Conservation (phyloP, 2,888 invertebrate species). For the Drosophila siamana region DNA sequence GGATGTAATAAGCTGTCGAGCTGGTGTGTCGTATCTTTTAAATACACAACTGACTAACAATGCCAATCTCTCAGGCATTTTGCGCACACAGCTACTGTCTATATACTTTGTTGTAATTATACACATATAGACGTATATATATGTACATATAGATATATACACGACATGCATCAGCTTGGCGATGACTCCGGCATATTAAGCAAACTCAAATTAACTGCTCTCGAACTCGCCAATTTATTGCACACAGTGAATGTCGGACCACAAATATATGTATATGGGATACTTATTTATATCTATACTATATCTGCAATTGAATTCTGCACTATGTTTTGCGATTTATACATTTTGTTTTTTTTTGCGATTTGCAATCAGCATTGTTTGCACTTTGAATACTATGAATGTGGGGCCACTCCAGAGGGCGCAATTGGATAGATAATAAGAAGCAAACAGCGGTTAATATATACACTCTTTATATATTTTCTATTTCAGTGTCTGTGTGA, state of each 20-base stretch:
- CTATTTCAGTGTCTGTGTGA: slow-evolving; percentile 15
- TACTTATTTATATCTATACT: slow-evolving; percentile 9
- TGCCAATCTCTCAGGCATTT: slow-evolving; percentile 15
- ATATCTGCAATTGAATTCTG: slow-evolving; percentile 5
- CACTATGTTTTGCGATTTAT: slow-evolving; percentile 1
- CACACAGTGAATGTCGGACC: not conserved
- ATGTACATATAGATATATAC: too few species aligned
- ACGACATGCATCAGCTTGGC: not conserved
- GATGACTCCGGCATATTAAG: slow-evolving; percentile 28
- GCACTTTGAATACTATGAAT: slow-evolving; percentile 64
- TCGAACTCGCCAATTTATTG: slow-evolving; percentile 15
- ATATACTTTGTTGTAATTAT: slow-evolving; percentile 7
- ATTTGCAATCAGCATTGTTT: slow-evolving; percentile 58
- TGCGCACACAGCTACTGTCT: slow-evolving; percentile 8
- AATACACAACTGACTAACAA: slow-evolving; percentile 23
- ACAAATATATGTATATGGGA: not conserved
- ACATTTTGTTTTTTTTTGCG: slow-evolving; percentile 17
- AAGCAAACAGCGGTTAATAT: slow-evolving; percentile 32
- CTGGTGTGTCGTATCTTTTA: slow-evolving; percentile 2
- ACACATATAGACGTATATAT: slow-evolving; percentile 3
- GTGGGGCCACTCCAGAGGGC: slow-evolving; percentile 48
- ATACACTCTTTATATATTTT: slow-evolving; percentile 6
- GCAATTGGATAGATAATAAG: slow-evolving; percentile 47
- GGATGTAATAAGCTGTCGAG: not conserved
- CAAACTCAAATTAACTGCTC: slow-evolving; percentile 2